A percentile compares a stretch with the other conserved stretches of the same genome.
phyloP scores from a whole-genome alignment of 1,140 invertebrate genomes.

The Sycophaga agraensis region DNA sequence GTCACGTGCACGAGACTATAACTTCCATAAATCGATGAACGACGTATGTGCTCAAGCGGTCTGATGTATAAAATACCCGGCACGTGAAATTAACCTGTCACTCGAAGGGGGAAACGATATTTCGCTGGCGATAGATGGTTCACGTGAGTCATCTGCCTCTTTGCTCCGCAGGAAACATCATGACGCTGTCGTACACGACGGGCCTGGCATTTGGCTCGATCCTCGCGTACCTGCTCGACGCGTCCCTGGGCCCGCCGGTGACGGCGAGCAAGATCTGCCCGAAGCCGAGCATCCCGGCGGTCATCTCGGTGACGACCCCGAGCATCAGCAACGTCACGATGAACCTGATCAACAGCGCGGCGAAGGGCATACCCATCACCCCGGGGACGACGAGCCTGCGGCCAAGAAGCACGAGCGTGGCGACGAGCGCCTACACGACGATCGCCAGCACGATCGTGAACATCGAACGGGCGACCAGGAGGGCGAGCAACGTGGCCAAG shows the following conservation, averaged over 20 bases:
- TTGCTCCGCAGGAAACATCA: slow-evolving; percentile 78
- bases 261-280: slow-evolving; percentile 43
- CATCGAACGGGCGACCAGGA: slow-evolving; percentile 10
- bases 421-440: not conserved
- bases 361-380: not conserved
- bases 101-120: no score
- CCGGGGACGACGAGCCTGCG: not conserved
- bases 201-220: slow-evolving; percentile 80
- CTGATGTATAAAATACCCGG: no score
- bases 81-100: no score
- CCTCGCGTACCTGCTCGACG: slow-evolving; percentile 79
- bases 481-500: slow-evolving; percentile 4
- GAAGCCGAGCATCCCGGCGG: slow-evolving; percentile 26
- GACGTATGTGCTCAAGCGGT: no score
- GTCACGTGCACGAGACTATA: no score
- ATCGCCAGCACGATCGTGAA: not conserved
- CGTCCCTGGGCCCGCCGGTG: slow-evolving; percentile 66
- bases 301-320: not conserved
- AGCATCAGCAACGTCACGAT: slow-evolving; percentile 13
- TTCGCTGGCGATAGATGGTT: no score
- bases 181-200: slow-evolving; percentile 87
- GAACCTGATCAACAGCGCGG: not conserved
- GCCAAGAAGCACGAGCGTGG: not conserved
- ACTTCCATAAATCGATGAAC: no score
- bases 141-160: no score